Base-by-base conservation (phyloP, 2,888 invertebrate genomes). In the Eudemis profundana region DNA sequence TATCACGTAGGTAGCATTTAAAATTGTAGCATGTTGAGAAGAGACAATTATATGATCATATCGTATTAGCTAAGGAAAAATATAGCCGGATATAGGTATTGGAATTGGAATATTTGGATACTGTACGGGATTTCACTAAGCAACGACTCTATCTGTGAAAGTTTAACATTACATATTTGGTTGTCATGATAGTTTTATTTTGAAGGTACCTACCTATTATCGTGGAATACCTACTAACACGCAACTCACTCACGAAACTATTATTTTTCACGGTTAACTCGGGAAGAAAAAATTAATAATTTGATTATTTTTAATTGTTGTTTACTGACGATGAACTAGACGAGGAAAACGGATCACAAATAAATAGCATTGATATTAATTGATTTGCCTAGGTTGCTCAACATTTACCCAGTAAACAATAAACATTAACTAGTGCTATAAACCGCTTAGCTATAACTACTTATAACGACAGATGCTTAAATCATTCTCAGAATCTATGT, bases 311-410 rank as follows among this genome's bases (percentile, higher is more conserved):
- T 17, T 19, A 19, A 44, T n/a, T n/a, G 44, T 29, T 56, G 29
- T 44, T 56, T 42, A 17, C 27, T 17, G 42, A 56, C 42, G 29
- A 56, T 56, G 44, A 56, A 44, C 56, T 44, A 62, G 40, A 54
- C 40, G 40, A 60, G 60, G 60, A 60, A 60, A 49, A 40, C 27
- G 36, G 27, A n/a, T 27, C 38, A 17, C 49, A 27, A 60, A 63
- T 42, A n/a, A 47, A 29, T n/a, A 63, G 47, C 47, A 63, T 56
- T 63, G 49, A 63, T 56, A 33, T 29, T 56, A 56, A 54, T 47
- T 17, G 38, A 17, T 54, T 47, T 47, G 40, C 36, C 54, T 54
- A 54, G 46, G 38, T 62, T 61, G 38, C 61, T 56, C 56, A 56
- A 44, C 56, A 44, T 56, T 56, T 44, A 44, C 29, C 17, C 7